Percentiles rank a stretch among this genome's conserved stretches.
Conservation (phyloP, 1,140 invertebrate species). For the Leptinotarsa texana region DNA sequence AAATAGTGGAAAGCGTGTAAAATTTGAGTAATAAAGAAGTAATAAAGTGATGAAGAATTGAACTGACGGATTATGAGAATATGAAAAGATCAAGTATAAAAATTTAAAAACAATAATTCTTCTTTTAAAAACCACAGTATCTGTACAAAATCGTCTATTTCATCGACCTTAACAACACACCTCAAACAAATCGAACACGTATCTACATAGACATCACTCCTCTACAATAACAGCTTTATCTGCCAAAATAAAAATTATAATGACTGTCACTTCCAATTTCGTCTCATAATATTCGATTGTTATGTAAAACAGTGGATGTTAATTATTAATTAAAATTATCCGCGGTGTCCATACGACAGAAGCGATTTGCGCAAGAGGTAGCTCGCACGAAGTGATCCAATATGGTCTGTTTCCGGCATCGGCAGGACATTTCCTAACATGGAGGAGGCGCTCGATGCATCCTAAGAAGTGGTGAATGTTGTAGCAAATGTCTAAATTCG, state of each 20-base stretch:
- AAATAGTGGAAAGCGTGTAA: too few relatives aligned
- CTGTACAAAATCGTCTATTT: not conserved
- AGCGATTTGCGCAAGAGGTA: not conserved
- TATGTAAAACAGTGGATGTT: not conserved
- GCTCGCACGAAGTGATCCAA: constrained; percentile 10
- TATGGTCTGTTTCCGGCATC: constrained; percentile 39
- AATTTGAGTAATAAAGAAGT: too few relatives aligned
- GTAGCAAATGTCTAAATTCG: too few relatives aligned
- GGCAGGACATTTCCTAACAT: constrained; percentile 39
- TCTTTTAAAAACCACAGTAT: not conserved
- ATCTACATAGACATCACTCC: not conserved
- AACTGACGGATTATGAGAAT: too few relatives aligned
- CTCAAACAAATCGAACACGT: not conserved
- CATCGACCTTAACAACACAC: not conserved
- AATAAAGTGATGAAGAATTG: too few relatives aligned
- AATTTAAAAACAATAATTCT: too few relatives aligned
- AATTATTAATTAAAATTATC: constrained; percentile 18
- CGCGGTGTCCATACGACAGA: not conserved
- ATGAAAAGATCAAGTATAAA: too few relatives aligned
- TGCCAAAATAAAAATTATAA: not conserved
- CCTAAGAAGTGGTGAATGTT: constrained; percentile 21
- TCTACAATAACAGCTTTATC: constrained; percentile 4
- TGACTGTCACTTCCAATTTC: not conserved
- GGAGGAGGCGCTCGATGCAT: constrained; percentile 35
- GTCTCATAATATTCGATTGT: not conserved